A percentile compares a stretch with the other conserved stretches of the same genome.
Conservation (phyloP, 2,113 vertebrate genomes). For the Crypturellus undulatus region DNA sequence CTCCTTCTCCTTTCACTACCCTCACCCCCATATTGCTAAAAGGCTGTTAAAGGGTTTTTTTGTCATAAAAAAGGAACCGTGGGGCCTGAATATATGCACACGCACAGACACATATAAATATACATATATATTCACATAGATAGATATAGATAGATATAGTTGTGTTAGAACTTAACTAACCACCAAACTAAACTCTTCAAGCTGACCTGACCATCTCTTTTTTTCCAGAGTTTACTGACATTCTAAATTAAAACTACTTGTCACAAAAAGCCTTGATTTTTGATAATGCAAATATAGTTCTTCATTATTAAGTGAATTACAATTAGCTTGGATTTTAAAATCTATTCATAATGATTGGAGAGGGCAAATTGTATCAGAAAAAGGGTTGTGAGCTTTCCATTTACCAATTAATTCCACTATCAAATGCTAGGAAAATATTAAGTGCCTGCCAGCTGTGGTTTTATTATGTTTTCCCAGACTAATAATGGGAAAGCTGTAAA, state of each 20-base stretch:
- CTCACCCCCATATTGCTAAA: background rate
- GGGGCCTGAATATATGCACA: background rate
- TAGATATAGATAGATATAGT: too few species aligned
- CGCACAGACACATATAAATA: too few species aligned
- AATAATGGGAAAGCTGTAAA: conserved; percentile 79
- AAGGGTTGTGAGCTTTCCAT: conserved; percentile 78
- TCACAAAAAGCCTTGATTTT: conserved; percentile 18
- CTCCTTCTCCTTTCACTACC: background rate
- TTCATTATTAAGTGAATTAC: conserved; percentile 75
- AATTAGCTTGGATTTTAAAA: conserved; percentile 78
- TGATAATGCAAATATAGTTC: conserved; percentile 55
- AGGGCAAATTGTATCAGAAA: conserved; percentile 76
- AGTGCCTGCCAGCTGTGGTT: conserved; percentile 83
- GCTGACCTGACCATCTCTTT: background rate
- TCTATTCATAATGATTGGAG: conserved; percentile 78
- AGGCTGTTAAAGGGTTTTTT: background rate
- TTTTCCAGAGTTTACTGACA: background rate
- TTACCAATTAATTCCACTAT: conserved; percentile 86
- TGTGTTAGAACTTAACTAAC: background rate
- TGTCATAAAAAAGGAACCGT: background rate
- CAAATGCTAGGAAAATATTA: conserved; percentile 81
- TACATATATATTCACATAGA: too few species aligned
- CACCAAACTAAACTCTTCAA: background rate
- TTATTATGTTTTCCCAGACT: conserved; percentile 83
- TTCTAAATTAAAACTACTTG: background rate